Percentiles rank a stretch among this genome's conserved stretches.
phyloP scores from a whole-genome alignment of 2,797 vertebrate species.

The Epinephelus malabaricus region DNA sequence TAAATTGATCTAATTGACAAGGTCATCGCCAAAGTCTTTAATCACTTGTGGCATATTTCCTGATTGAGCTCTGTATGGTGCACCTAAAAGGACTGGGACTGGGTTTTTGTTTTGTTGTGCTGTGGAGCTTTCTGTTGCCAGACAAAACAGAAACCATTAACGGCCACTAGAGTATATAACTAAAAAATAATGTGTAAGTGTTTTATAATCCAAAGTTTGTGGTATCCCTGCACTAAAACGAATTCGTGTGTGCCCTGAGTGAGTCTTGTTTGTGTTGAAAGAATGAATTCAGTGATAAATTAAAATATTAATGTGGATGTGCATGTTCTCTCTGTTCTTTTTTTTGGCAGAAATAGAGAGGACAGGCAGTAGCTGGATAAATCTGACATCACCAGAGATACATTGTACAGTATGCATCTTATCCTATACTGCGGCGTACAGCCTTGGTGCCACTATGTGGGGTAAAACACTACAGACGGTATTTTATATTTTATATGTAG shows the following conservation, averaged over 20 bases:
- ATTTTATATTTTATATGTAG: neutral
- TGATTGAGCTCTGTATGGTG: neutral
- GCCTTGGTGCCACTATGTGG: neutral
- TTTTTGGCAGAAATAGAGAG: conserved; percentile 13
- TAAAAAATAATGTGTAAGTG: neutral
- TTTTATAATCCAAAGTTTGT: neutral
- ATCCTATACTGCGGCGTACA: neutral
- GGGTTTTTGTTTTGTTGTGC: conserved; percentile 1
- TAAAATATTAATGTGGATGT: neutral
- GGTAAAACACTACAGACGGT: neutral
- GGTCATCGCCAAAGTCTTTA: conserved; percentile 22
- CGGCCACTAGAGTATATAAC: neutral
- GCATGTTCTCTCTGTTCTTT: neutral
- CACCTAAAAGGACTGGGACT: neutral
- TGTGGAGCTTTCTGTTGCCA: neutral
- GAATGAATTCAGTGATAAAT: neutral
- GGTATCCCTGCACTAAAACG: neutral
- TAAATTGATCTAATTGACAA: conserved; percentile 36
- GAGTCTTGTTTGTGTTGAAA: neutral
- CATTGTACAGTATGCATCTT: neutral
- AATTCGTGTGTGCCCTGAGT: no score
- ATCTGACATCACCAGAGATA: neutral
- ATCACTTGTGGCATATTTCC: conserved; percentile 26
- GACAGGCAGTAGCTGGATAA: conserved; percentile 11
- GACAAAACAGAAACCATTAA: neutral